Base-by-base conservation (phyloP, 2,113 vertebrate species). In the Hippocampus comes region DNA sequence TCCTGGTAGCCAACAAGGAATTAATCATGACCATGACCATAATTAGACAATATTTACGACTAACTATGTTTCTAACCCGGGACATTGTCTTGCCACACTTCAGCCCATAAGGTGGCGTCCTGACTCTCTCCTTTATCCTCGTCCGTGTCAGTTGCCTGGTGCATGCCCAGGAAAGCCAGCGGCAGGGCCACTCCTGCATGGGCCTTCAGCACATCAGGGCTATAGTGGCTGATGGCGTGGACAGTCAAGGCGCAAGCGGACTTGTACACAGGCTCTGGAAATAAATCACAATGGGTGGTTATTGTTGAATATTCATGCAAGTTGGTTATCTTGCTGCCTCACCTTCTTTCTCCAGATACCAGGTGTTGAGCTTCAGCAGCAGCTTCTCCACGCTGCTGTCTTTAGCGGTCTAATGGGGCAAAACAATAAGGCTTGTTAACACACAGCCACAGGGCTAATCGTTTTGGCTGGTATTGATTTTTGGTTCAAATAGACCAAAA, bases 341-440 rank as follows among this genome's bases (percentile, higher is more conserved):
- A 96, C 97, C 97, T 87, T 99, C 97, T 88, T 97, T 99, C 75
- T 99, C 97, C 91, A 99, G 93, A 77, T 99, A 99, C 97, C 97
- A 99, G 74, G 78, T 87, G 86, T 76, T 94, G 70, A 99, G 93
- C 78, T 97, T 99, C 90, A 97, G 92, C 5, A 99, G 87, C 11
- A 99, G 91, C 86, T 98, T 98, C 82, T 98, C 97, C 38, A 93
- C 95, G 76, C 96, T 98, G 86, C 92, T 96, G 87, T 98, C 95
- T 72, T 95, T 93, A 9, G 96, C 94, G 4, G 96, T 94, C 97
- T 99, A 84, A 70, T 77, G 81, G 27, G 2, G 10, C 34, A 63
- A 66, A 71, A 67, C 12, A 78, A 73, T 21, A 0, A 72, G 14
- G 11, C 11, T 23, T 10, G 4, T 63, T 51, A 9, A 4, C 6